Conservation (phyloP, 2,888 invertebrate species). For the Deroplatys truncata region DNA sequence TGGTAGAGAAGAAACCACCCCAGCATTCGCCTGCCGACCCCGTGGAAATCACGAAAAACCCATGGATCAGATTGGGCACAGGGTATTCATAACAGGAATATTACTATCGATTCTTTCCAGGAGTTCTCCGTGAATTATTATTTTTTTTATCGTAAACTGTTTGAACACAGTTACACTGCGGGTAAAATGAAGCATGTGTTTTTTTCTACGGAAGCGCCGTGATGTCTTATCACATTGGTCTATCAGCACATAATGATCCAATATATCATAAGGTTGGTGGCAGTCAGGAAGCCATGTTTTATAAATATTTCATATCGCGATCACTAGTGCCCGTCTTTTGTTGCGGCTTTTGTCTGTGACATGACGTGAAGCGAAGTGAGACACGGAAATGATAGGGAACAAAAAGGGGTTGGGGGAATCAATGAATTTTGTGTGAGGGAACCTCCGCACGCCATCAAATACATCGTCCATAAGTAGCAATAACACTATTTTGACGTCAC, state of each 20-base stretch:
- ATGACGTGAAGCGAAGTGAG: neutral
- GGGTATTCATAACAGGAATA: no score
- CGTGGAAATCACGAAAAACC: no score
- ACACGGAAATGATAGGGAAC: no score
- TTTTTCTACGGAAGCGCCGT: neutral
- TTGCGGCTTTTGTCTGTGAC: neutral
- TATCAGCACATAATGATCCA: neutral
- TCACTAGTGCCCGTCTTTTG: neutral
- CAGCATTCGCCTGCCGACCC: no score
- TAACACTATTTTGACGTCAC: slow-evolving; percentile 5
- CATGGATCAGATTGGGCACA: no score
- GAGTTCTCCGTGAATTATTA: no score
- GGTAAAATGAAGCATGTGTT: neutral
- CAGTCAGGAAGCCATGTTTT: neutral
- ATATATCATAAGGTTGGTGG: neutral
- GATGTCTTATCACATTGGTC: neutral
- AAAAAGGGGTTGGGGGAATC: neutral
- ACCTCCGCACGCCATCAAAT: neutral
- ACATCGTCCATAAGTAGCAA: neutral
- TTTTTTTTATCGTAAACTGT: no score
- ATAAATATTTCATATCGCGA: neutral
- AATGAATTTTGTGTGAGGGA: neutral
- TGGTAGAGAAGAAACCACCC: no score
- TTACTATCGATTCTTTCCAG: no score
- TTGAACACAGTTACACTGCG: neutral